phyloP scores from a whole-genome alignment of 2,113 vertebrate species.

The Carassius auratus region DNA sequence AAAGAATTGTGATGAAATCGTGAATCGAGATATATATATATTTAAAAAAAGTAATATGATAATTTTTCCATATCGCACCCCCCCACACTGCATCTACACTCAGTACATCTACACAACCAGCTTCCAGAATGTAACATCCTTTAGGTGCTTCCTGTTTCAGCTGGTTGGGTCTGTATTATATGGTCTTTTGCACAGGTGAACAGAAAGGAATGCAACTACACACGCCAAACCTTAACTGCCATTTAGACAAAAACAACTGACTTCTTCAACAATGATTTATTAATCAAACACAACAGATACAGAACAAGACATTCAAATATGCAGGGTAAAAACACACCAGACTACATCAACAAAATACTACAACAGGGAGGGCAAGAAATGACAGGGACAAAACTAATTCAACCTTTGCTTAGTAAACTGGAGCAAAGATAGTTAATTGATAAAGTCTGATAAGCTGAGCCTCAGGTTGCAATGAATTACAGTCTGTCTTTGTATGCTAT shows the following conservation, averaged over 20 bases:
- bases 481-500: not conserved
- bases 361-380: not conserved
- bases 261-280: not conserved
- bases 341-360: constrained; percentile 10
- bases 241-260: not conserved
- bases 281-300: not conserved
- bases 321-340: not conserved
- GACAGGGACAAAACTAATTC: not conserved
- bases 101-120: not conserved
- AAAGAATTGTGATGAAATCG: too few species aligned
- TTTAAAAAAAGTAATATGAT: too few species aligned
- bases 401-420: not conserved
- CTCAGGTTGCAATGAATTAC: not conserved
- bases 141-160: not conserved
- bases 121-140: constrained; percentile 24
- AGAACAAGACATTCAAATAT: not conserved
- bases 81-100: not conserved
- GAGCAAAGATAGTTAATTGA: constrained; percentile 1
- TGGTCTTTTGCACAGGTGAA: not conserved
- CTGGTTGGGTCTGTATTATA: not conserved
- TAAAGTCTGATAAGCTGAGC: constrained; percentile 6
- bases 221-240: not conserved
- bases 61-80: too few species aligned
- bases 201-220: not conserved
- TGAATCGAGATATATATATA: too few species aligned